phyloP scores from a whole-genome alignment of 2,888 invertebrate species.

The Crepidodera aurea region DNA sequence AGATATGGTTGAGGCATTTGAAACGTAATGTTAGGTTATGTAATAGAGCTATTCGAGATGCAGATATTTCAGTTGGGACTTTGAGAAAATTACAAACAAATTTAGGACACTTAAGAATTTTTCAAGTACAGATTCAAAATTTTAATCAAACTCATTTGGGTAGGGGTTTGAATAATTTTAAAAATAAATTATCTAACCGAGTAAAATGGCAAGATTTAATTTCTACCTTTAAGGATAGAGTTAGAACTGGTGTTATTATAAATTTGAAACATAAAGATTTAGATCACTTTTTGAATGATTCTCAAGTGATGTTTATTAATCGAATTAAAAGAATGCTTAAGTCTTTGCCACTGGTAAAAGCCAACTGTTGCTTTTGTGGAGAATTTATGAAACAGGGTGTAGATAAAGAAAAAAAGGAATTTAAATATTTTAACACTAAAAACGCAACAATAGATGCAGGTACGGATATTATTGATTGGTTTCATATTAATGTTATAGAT shows the following conservation, averaged over 20 bases:
- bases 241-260: constrained; percentile 12
- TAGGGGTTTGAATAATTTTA: not conserved
- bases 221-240: constrained; percentile 3
- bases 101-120: not conserved
- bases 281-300: constrained; percentile 1
- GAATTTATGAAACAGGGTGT: not conserved
- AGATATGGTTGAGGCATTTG: not conserved
- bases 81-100: not conserved
- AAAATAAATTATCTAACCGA: not conserved
- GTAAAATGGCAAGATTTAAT: constrained; percentile 14
- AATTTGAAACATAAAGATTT: constrained; percentile 12
- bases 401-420: not conserved
- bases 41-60: not conserved
- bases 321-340: not conserved
- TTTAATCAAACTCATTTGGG: not conserved
- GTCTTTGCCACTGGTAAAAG: not conserved
- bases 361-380: not conserved
- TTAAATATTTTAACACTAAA: constrained; percentile 11
- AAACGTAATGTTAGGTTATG: not conserved
- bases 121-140: not conserved
- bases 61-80: not conserved
- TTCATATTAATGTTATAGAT: not conserved
- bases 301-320: not conserved
- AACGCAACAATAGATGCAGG: constrained; percentile 4
- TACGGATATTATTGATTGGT: constrained; percentile 10